These are phyloP conservation scores for Hirtodrosophila cameraria DNA, from an alignment of 2,888 invertebrate species.

Conservation along the genomic window DNA sequence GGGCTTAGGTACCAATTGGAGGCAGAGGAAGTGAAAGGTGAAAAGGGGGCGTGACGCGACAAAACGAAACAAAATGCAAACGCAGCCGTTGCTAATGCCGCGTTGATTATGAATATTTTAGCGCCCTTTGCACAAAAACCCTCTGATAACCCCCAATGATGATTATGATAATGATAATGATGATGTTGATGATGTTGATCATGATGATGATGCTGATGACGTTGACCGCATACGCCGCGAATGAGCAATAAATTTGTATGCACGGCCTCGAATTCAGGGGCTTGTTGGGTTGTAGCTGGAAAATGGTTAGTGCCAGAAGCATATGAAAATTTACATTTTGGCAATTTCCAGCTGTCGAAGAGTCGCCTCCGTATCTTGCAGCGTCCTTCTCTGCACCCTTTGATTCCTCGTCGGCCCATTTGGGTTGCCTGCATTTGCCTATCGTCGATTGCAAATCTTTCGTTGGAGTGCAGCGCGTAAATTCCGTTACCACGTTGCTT, in stretches of 20 bases:
- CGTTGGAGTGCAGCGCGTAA: slow-evolving; percentile 56
- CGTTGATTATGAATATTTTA: slow-evolving; percentile 75
- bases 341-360: slow-evolving; percentile 80
- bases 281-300: background rate
- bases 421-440: slow-evolving; percentile 51
- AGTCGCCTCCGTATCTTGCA: background rate
- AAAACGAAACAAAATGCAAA: slow-evolving; percentile 44
- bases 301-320: slow-evolving; percentile 15
- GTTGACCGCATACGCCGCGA: slow-evolving; percentile 51
- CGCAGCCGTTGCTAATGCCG: slow-evolving; percentile 57
- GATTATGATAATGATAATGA: slow-evolving; percentile 16
- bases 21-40: background rate
- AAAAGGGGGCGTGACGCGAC: slow-evolving; percentile 4
- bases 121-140: slow-evolving; percentile 26
- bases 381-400: background rate
- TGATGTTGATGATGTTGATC: slow-evolving; percentile 19
- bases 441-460: slow-evolving; percentile 63
- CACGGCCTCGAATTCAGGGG: slow-evolving; percentile 25
- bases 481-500: slow-evolving; percentile 58
- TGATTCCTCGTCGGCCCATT: slow-evolving; percentile 30
- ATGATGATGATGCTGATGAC: slow-evolving; percentile 31
- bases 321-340: slow-evolving; percentile 81
- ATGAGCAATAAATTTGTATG: slow-evolving; percentile 73
- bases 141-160: slow-evolving; percentile 34
- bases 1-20: slow-evolving; percentile 2